Evolutionary conservation across 1,140 invertebrate genomes (phyloP).

Genomic region (Drosophila lini): DNA sequence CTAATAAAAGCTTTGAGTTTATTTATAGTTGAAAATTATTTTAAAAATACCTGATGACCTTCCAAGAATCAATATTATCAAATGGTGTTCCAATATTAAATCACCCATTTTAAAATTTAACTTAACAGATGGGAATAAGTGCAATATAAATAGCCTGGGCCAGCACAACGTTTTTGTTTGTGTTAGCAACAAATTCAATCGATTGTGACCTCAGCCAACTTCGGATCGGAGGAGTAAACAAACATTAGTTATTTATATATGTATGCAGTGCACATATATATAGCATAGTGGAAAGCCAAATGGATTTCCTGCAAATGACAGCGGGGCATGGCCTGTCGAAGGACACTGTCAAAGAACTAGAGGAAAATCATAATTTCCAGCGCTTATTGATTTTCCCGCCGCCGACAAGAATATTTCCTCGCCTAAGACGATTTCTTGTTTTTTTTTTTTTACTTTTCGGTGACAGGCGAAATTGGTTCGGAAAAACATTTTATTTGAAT

Average conservation of each 20-base stretch:
- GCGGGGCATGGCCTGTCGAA: slow-evolving; percentile 32
- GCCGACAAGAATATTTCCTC: neutral
- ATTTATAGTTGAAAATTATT: neutral
- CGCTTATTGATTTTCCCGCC: slow-evolving; percentile 37
- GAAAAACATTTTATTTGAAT: slow-evolving; percentile 47
- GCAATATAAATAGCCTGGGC: slow-evolving; percentile 15
- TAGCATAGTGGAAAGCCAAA: slow-evolving; percentile 22
- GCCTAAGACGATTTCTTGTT: slow-evolving; percentile 12
- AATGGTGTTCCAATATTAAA: neutral
- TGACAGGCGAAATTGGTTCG: slow-evolving; percentile 27
- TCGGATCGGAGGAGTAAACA: slow-evolving; percentile 34
- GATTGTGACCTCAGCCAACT: slow-evolving; percentile 39
- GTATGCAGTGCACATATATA: slow-evolving; percentile 14
- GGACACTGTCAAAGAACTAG: slow-evolving; percentile 40
- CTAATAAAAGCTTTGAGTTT: neutral
- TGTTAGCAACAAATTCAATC: slow-evolving; percentile 33
- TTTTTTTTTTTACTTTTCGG: slow-evolving; percentile 6
- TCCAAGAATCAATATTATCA: neutral
- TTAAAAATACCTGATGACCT: neutral
- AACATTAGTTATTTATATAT: slow-evolving; percentile 37
- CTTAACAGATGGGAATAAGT: slow-evolving; percentile 2
- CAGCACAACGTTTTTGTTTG: neutral
- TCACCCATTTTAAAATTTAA: neutral
- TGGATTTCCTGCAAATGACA: slow-evolving; percentile 51
- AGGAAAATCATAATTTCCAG: slow-evolving; percentile 44